Conservation (phyloP, 2,888 invertebrate species). For the Mechanitis mazaeus region DNA sequence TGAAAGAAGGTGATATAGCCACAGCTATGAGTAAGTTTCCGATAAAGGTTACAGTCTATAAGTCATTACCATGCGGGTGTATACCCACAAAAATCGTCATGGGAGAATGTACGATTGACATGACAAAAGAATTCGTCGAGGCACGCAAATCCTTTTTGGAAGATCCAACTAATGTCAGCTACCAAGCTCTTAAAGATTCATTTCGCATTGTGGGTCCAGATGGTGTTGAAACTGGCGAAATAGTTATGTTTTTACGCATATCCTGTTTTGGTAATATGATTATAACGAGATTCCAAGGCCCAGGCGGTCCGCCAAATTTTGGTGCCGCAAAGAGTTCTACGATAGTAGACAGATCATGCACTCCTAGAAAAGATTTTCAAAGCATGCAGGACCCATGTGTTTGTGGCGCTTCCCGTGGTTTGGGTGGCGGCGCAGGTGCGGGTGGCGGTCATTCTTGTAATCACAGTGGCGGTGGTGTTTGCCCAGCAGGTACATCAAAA, state of each 20-base stretch:
- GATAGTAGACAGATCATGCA: slow-evolving; percentile 57
- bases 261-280: slow-evolving; percentile 81
- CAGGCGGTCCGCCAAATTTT: slow-evolving; percentile 46
- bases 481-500: slow-evolving; percentile 44
- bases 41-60: slow-evolving; percentile 74
- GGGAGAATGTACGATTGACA: slow-evolving; percentile 76
- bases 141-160: slow-evolving; percentile 67
- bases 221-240: slow-evolving; percentile 73
- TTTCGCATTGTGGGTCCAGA: slow-evolving; percentile 73
- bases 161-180: slow-evolving; percentile 66
- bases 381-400: slow-evolving; percentile 54
- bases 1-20: slow-evolving; percentile 73
- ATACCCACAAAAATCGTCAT: slow-evolving; percentile 79
- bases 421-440: slow-evolving; percentile 28
- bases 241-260: slow-evolving; percentile 78
- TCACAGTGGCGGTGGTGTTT: slow-evolving; percentile 38
- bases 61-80: slow-evolving; percentile 78
- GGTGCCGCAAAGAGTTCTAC: slow-evolving; percentile 36
- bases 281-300: slow-evolving; percentile 79
- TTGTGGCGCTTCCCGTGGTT: slow-evolving; percentile 49
- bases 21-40: slow-evolving; percentile 75
- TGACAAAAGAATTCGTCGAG: slow-evolving; percentile 77
- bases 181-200: slow-evolving; percentile 78
- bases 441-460: slow-evolving; percentile 32
- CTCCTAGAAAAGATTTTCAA: slow-evolving; percentile 51